These are phyloP conservation scores for mouse (Mus musculus) DNA, from an alignment of 2,113 vertebrate genomes.

Conservation along the genomic window DNA sequence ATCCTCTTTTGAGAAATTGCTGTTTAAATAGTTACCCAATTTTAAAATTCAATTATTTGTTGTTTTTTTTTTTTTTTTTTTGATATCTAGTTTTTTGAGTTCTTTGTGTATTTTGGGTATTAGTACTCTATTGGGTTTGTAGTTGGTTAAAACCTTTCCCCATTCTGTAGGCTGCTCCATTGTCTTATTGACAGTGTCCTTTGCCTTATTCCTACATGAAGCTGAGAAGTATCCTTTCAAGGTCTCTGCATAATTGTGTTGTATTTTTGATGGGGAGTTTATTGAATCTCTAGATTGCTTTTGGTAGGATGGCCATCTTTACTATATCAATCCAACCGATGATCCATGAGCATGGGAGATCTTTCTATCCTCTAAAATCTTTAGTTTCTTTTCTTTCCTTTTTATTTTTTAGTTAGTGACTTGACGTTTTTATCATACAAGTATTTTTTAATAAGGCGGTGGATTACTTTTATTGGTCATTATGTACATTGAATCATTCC, in stretches of 20 bases:
- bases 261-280: neutral
- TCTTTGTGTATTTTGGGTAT: too few species aligned
- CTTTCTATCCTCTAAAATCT: neutral
- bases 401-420: neutral
- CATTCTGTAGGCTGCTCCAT: too few species aligned
- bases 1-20: too few species aligned
- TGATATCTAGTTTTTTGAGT: too few species aligned
- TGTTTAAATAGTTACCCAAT: too few species aligned
- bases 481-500: neutral
- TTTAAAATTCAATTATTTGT: too few species aligned
- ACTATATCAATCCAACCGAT: neutral
- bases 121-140: too few species aligned
- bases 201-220: neutral
- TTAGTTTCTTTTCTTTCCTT: neutral
- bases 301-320: neutral
- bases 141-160: too few species aligned
- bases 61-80: too few species aligned
- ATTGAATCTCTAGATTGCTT: neutral
- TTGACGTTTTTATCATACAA: neutral
- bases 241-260: neutral
- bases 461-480: neutral
- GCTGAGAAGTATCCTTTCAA: neutral
- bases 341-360: neutral
- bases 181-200: too few species aligned
- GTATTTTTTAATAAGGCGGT: neutral